Base-by-base conservation (phyloP, 2,113 vertebrate genomes). In the Macrotus californicus region DNA sequence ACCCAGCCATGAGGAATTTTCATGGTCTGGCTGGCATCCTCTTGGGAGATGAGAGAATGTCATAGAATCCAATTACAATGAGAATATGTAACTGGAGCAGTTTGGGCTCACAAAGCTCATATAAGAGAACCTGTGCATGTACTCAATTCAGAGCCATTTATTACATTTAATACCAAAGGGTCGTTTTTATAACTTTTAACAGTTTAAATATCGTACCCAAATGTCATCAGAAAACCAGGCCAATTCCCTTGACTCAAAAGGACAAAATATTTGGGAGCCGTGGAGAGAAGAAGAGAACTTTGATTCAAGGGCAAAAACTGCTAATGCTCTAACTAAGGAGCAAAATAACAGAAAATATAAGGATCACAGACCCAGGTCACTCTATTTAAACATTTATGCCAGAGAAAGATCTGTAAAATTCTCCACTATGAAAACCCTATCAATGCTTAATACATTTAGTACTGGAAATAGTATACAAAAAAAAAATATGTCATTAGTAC, bases 81-180 rank as follows among this genome's bases (percentile, higher is more conserved):
- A 87, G 80, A 96, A 91, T 93, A 69, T 50, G 36, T 59, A 94
- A 73, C 56, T 34, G 6, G 83, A 72, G 34, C 50, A 86, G 54
- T 80, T 36, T 66, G 22, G 64, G 87, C 52, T 91, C 76, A 56
- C 70, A 75, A 85, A 89, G 66, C 96, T 95, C 89, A 86, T 48
- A 81, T 4, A 83, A 66, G 21, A 93, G 79, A 95, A 95, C 54
- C 31, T 94, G 83, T 72, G 22, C 82, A 50, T 83, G 70, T 75
- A 81, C 87, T 94, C 79, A 81, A 54, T 70, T 85, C 93, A 96
- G 87, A 96, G 66, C 41, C 91, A 90, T 41, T 96, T 91, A 96
- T 96, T 95, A 91, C 80, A 89, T 90, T 94, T 97, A 97, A 96
- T 96, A 96, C 67, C 95, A 97, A 94, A 96, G 89, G 93, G 93